Percentiles rank a stretch among this genome's conserved stretches.
Evolutionary conservation across 2,113 vertebrate genomes (phyloP).

Genomic region (Hippopotamus amphibius): DNA sequence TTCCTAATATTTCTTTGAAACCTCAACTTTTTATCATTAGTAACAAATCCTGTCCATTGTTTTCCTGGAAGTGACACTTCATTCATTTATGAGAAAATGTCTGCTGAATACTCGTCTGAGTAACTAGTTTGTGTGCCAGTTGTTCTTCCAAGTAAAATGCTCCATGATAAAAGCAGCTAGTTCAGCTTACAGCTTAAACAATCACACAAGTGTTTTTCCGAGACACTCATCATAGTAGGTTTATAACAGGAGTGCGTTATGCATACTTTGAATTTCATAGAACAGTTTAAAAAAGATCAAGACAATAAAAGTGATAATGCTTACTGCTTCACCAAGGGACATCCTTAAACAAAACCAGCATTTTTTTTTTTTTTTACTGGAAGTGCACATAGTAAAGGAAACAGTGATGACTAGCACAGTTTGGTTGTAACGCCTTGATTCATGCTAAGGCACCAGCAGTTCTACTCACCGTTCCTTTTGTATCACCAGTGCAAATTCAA

Average conservation of each 20-base stretch:
- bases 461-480: neutral
- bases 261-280: neutral
- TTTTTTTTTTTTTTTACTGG: neutral
- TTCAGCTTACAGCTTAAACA: neutral
- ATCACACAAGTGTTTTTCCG: neutral
- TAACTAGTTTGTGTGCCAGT: neutral
- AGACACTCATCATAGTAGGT: neutral
- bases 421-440: neutral
- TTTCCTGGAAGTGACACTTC: slow-evolving; percentile 4
- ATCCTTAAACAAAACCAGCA: slow-evolving; percentile 5
- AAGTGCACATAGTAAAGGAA: neutral
- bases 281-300: neutral
- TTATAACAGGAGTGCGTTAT: neutral
- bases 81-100: slow-evolving; percentile 14
- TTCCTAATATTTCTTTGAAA: slow-evolving; percentile 45
- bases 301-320: neutral
- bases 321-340: neutral
- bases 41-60: neutral
- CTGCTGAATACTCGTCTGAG: neutral
- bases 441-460: neutral
- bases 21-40: slow-evolving; percentile 26
- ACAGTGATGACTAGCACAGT: neutral
- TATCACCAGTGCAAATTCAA: neutral
- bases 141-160: neutral
- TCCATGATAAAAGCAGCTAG: neutral